These are phyloP conservation scores for Etheostoma nigrum DNA, from an alignment of 2,797 vertebrate genomes.

Conservation along the genomic window DNA sequence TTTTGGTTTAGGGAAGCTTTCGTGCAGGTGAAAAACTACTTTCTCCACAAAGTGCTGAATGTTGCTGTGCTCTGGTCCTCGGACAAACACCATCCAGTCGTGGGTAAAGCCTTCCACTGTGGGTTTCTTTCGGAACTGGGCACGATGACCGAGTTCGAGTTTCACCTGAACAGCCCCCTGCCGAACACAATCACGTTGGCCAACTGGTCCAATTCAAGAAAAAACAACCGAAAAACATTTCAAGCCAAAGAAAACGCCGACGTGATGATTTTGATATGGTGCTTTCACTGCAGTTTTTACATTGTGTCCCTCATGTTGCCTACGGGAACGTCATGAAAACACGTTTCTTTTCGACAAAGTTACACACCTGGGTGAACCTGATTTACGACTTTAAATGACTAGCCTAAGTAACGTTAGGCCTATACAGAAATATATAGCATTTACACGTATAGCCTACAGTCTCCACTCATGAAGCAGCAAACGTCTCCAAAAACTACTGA, in stretches of 20 bases:
- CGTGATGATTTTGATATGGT: neutral
- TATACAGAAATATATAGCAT: too few species aligned
- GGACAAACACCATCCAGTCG: constrained; percentile 99
- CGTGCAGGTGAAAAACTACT: constrained; percentile 98
- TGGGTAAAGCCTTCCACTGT: constrained; percentile 98
- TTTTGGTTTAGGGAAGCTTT: constrained; percentile 98
- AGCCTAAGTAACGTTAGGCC: too few species aligned
- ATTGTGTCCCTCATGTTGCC: neutral
- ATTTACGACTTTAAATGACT: neutral
- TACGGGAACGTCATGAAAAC: neutral
- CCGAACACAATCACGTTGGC: neutral
- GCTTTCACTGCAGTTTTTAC: neutral
- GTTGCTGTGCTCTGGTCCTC: constrained; percentile 97
- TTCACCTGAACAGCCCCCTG: constrained; percentile 99
- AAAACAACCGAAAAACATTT: neutral
- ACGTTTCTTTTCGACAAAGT: neutral
- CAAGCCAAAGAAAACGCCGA: neutral
- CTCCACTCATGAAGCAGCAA: too few species aligned
- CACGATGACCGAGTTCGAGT: constrained; percentile 97
- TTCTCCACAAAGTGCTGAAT: constrained; percentile 99
- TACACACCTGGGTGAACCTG: neutral
- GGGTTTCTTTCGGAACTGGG: constrained; percentile 97
- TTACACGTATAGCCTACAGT: too few species aligned
- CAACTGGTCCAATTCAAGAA: neutral
- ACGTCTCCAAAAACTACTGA: neutral